Evolutionary conservation across 2,888 invertebrate species (phyloP).

Genomic region (Isoperla grammatica): DNA sequence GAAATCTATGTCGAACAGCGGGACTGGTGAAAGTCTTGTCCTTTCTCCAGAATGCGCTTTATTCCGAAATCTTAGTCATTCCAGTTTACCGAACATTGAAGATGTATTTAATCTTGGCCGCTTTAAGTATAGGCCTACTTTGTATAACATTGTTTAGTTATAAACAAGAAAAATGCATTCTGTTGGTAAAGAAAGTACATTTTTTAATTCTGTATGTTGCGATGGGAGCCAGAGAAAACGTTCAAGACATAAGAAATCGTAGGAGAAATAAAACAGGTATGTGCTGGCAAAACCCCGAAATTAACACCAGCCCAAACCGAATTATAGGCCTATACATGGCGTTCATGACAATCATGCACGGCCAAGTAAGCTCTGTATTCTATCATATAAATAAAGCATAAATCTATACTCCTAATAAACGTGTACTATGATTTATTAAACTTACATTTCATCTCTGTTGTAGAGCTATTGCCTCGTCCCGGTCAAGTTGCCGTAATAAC

Average conservation of each 20-base stretch:
- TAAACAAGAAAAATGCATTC: neutral
- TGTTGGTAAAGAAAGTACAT: neutral
- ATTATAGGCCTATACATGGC: no score
- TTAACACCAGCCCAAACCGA: no score
- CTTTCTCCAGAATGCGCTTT: no score
- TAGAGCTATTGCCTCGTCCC: conserved; percentile 57
- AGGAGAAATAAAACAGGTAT: conserved; percentile 52
- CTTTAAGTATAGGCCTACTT: neutral
- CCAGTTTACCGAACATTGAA: neutral
- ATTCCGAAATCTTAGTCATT: no score
- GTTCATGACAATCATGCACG: no score
- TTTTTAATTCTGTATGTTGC: conserved; percentile 54
- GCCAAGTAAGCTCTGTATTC: no score
- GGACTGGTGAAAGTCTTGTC: conserved; percentile 5
- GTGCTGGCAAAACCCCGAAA: no score
- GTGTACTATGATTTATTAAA: no score
- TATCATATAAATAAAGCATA: no score
- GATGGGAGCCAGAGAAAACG: conserved; percentile 52
- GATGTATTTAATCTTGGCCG: neutral
- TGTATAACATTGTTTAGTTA: neutral
- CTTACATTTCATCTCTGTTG: conserved; percentile 39
- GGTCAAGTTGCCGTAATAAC: conserved; percentile 75
- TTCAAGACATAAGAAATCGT: conserved; percentile 55
- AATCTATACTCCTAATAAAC: no score
- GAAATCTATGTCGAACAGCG: conserved; percentile 13